Base-by-base conservation (phyloP, 2,797 vertebrate genomes). In the Neosilurus hyrtlii region DNA sequence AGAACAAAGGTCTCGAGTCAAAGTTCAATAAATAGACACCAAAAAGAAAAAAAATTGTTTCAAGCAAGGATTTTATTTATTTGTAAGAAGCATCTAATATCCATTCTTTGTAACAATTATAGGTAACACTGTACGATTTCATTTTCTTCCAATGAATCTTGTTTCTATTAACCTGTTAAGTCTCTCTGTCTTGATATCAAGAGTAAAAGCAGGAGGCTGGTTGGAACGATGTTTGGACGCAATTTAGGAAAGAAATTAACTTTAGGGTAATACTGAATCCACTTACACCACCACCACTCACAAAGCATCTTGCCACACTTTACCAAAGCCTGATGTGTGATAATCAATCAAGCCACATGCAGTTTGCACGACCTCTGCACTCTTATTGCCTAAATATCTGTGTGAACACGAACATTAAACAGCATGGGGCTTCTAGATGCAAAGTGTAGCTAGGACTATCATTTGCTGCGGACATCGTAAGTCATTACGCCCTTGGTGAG, bases 221-320 rank as follows among this genome's bases (percentile, higher is more conserved):
- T n/a, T n/a, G n/a, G n/a, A n/a, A n/a, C n/a, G n/a, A n/a, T n/a
- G n/a, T n/a, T n/a, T n/a, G n/a, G n/a, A n/a, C n/a, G n/a, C n/a
- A n/a, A 62, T 62, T 24, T 62, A 3, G 22, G 9, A n/a, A 62
- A 62, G n/a, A 9, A n/a, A 62, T 24, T 11, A n/a, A 62, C 59
- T 62, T 62, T 22, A 62, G 59, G n/a, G n/a, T 26, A 14, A 63
- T 12, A 26, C 10, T 1, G 24, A 63, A n/a, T 63, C 12, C 14
- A 8, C 62, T 16, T 30, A 6, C 37, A 6, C 37, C 37, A 3
- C 37, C 37, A 43, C 37, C 6, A 2, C 6, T n/a, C n/a, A n/a
- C n/a, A n/a, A n/a, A n/a, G 54, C 72, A 75, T 75, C 73, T 75
- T 26, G 14, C 54, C 10, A 59, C 54, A 37, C 30, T 75, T 75